A percentile compares a stretch with the other conserved stretches of the same genome.
phyloP scores from a whole-genome alignment of 2,888 invertebrate species.

The Diaperis boleti region DNA sequence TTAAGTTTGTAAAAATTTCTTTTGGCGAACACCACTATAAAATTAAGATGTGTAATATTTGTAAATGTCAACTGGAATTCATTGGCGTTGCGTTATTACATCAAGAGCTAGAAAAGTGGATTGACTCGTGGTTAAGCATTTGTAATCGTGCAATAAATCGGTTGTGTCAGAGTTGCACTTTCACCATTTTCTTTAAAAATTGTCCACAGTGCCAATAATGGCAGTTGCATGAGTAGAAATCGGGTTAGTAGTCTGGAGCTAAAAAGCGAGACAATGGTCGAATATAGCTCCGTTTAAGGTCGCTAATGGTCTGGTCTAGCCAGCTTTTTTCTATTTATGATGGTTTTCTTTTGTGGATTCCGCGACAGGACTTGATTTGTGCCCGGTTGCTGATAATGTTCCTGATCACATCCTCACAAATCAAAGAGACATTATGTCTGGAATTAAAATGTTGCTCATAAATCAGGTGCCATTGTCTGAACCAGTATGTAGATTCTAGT shows the following conservation, averaged over 20 bases:
- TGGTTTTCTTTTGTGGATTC: slow-evolving; percentile 53
- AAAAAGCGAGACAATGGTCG: slow-evolving; percentile 52
- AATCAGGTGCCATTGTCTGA: slow-evolving; percentile 66
- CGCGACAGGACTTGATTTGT: slow-evolving; percentile 61
- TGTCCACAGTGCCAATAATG: background rate
- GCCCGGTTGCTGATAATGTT: slow-evolving; percentile 63
- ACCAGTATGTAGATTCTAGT: slow-evolving; percentile 65
- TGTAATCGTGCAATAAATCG: slow-evolving; percentile 30
- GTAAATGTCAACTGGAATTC: too few relatives aligned
- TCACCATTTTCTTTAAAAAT: slow-evolving; percentile 21
- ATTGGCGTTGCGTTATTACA: slow-evolving; percentile 28
- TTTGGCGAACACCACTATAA: too few relatives aligned
- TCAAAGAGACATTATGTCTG: slow-evolving; percentile 66
- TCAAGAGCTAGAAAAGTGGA: slow-evolving; percentile 3
- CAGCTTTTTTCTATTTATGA: slow-evolving; percentile 58
- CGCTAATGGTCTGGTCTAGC: slow-evolving; percentile 54
- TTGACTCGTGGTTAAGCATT: background rate
- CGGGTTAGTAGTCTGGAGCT: slow-evolving; percentile 38
- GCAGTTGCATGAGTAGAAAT: slow-evolving; percentile 15
- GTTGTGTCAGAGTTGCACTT: slow-evolving; percentile 30
- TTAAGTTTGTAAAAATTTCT: too few relatives aligned
- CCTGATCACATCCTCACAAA: slow-evolving; percentile 65
- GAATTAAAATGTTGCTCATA: slow-evolving; percentile 65
- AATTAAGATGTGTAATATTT: too few relatives aligned
- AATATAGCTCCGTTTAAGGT: slow-evolving; percentile 50